Conservation (phyloP, 2,797 vertebrate species). For the Danio kyathit region DNA sequence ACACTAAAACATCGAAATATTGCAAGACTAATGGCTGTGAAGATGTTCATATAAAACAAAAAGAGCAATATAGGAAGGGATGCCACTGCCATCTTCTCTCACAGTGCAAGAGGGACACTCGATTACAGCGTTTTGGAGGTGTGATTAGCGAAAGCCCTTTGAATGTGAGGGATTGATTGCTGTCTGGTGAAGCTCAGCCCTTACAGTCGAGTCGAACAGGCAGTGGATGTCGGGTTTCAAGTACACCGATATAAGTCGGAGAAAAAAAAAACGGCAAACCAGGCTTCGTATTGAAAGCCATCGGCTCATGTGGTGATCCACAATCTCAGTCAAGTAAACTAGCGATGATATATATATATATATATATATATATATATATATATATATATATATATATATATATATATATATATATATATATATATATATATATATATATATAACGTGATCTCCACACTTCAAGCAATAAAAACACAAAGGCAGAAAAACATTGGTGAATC, state of each 20-base stretch:
- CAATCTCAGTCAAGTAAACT: no score
- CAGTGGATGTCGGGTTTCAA: constrained; percentile 23
- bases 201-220: constrained; percentile 28
- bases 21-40: constrained; percentile 14
- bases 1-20: constrained; percentile 11
- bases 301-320: no score
- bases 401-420: no score
- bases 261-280: not conserved
- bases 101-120: constrained; percentile 7
- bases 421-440: no score
- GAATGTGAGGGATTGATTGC: constrained; percentile 30
- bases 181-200: constrained; percentile 41
- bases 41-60: not conserved
- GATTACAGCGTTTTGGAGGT: constrained; percentile 4
- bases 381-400: no score
- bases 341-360: no score
- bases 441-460: constrained; percentile 11
- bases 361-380: no score
- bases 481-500: not conserved
- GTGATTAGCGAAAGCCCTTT: constrained; percentile 39
- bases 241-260: constrained; percentile 9
- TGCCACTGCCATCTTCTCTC: constrained; percentile 5
- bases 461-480: not conserved
- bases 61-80: not conserved
- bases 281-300: not conserved